Evolutionary conservation across 2,113 vertebrate genomes (phyloP).

Genomic region (Anarhynchus alexandrinus): DNA sequence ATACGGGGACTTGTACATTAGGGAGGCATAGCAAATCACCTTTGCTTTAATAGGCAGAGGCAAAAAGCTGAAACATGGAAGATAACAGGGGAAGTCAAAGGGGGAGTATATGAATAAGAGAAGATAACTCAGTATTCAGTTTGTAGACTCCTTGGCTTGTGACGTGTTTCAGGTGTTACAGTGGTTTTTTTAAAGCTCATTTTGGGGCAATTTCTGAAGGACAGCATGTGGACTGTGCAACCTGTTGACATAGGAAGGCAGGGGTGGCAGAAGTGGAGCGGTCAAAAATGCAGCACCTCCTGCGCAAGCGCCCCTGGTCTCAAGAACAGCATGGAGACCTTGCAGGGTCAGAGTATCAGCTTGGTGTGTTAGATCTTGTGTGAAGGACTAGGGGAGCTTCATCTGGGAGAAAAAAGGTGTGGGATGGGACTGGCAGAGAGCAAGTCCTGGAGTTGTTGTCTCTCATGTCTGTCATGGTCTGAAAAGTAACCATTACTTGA

Average conservation of each 20-base stretch:
- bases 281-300: not conserved
- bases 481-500: not conserved
- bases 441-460: not conserved
- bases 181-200: not conserved
- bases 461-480: not conserved
- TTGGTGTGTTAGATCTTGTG: not conserved
- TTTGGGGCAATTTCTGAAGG: not conserved
- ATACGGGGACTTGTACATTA: not conserved
- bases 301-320: not conserved
- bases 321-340: not conserved
- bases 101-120: not conserved
- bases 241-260: not conserved
- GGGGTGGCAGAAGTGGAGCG: not conserved
- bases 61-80: not conserved
- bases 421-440: not conserved
- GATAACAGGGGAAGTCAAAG: not conserved
- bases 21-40: not conserved
- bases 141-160: not conserved
- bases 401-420: not conserved
- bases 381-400: not conserved
- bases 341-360: rapidly evolving
- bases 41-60: not conserved
- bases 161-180: not conserved
- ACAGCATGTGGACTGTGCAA: not conserved
- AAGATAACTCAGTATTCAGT: not conserved